Evolutionary conservation across 2,797 vertebrate species (phyloP).

Genomic region (Rhinatrema bivittatum): DNA sequence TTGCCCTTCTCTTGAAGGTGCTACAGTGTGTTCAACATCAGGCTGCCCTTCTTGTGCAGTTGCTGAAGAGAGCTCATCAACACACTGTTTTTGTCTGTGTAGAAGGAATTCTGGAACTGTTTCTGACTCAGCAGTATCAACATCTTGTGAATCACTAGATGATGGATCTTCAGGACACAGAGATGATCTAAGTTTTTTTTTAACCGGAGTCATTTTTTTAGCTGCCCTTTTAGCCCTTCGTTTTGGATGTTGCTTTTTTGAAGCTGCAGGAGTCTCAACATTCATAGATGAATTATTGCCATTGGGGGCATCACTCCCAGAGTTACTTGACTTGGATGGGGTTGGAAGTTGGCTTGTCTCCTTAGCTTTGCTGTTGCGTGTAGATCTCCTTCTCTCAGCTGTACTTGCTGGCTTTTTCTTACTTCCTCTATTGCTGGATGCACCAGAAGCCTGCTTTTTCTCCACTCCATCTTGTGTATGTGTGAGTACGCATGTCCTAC

Average conservation of each 20-base stretch:
- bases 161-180: conserved; percentile 28
- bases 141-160: conserved; percentile 35
- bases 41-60: too few relatives aligned
- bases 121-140: conserved; percentile 30
- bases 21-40: too few relatives aligned
- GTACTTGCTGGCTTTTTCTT: conserved; percentile 65
- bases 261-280: conserved; percentile 40
- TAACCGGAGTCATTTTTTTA: conserved; percentile 67
- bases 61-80: too few relatives aligned
- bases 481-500: conserved; percentile 62
- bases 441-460: conserved; percentile 72
- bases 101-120: conserved; percentile 10
- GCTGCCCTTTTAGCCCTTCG: conserved; percentile 64
- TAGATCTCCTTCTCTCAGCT: conserved; percentile 69
- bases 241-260: conserved; percentile 62
- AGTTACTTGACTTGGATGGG: conserved; percentile 57
- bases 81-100: too few relatives aligned
- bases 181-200: conserved; percentile 65
- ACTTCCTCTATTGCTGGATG: conserved; percentile 71
- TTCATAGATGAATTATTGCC: conserved; percentile 49
- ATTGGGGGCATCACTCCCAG: conserved; percentile 62
- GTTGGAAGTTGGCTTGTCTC: conserved; percentile 53
- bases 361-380: conserved; percentile 69
- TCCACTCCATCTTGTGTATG: conserved; percentile 84
- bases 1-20: too few relatives aligned